Percentiles rank a stretch among this genome's conserved stretches.
Evolutionary conservation across 2,888 invertebrate genomes (phyloP).

Genomic region (Nomada lathburiana): DNA sequence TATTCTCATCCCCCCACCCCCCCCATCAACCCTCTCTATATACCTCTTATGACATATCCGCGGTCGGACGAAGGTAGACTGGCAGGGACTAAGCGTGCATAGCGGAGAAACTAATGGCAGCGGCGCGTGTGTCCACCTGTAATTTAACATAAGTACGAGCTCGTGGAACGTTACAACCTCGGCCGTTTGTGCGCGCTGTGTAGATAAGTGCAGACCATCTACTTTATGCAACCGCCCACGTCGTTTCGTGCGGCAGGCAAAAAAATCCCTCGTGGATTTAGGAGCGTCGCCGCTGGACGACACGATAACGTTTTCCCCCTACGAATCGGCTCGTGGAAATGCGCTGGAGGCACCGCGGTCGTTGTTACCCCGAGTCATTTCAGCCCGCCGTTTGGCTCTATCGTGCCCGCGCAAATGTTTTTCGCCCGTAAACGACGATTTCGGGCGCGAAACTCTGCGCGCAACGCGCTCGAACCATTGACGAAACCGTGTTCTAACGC

Average conservation of each 20-base stretch:
- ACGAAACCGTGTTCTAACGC: background rate
- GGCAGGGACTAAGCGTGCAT: constrained; percentile 37
- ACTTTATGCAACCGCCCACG: constrained; percentile 61
- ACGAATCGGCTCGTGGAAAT: background rate
- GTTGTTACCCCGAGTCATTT: background rate
- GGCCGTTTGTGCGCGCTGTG: constrained; percentile 34
- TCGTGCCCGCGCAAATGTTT: constrained; percentile 22
- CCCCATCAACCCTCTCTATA: too few species aligned
- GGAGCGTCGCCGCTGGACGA: constrained; percentile 14
- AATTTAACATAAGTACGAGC: constrained; percentile 70
- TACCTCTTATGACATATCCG: constrained; percentile 42
- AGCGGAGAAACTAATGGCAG: constrained; percentile 63
- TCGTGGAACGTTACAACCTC: constrained; percentile 36
- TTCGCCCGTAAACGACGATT: constrained; percentile 13
- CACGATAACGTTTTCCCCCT: background rate
- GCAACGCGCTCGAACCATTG: background rate
- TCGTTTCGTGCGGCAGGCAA: constrained; percentile 47
- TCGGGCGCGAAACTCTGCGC: too few species aligned
- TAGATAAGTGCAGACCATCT: constrained; percentile 58
- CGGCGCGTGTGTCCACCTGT: constrained; percentile 66
- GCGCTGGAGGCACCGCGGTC: constrained; percentile 4
- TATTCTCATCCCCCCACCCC: background rate
- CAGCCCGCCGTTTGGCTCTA: background rate
- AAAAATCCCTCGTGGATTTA: constrained; percentile 55
- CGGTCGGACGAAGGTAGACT: constrained; percentile 11